phyloP scores from a whole-genome alignment of 1,140 invertebrate genomes.

The Heliconius hermathena region DNA sequence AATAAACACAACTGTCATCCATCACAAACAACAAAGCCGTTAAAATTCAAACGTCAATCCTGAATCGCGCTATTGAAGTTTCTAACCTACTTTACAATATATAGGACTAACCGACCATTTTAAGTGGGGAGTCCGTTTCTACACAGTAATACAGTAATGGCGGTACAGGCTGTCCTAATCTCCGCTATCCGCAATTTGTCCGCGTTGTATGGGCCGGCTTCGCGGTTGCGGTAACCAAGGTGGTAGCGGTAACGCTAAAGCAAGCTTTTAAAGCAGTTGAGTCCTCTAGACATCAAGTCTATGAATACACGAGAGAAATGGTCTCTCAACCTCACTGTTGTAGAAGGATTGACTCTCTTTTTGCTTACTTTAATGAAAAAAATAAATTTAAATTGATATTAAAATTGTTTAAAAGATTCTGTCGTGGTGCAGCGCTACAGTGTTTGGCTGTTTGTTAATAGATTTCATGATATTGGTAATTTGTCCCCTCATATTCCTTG shows the following conservation, averaged over 20 bases:
- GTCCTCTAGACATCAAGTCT: not conserved
- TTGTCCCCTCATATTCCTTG: no score
- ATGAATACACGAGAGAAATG: not conserved
- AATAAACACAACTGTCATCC: not conserved
- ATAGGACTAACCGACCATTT: not conserved
- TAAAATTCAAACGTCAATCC: constrained; percentile 7
- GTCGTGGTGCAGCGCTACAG: no score
- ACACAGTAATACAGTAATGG: constrained; percentile 44
- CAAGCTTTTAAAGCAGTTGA: not conserved
- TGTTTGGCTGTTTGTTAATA: no score
- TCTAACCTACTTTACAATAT: not conserved
- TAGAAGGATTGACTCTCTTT: not conserved
- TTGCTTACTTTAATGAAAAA: not conserved
- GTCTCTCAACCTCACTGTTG: not conserved
- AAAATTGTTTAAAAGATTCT: no score
- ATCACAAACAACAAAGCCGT: not conserved
- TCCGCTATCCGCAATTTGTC: constrained; percentile 15
- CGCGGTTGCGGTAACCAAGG: not conserved
- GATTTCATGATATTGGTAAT: no score
- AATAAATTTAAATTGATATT: not conserved
- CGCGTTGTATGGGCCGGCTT: constrained; percentile 18
- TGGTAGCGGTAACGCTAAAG: constrained; percentile 6
- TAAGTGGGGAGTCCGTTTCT: constrained; percentile 50
- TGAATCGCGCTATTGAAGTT: not conserved
- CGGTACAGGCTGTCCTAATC: constrained; percentile 37